Conservation (phyloP, 1,140 invertebrate species). For the Drusus annulatus region DNA sequence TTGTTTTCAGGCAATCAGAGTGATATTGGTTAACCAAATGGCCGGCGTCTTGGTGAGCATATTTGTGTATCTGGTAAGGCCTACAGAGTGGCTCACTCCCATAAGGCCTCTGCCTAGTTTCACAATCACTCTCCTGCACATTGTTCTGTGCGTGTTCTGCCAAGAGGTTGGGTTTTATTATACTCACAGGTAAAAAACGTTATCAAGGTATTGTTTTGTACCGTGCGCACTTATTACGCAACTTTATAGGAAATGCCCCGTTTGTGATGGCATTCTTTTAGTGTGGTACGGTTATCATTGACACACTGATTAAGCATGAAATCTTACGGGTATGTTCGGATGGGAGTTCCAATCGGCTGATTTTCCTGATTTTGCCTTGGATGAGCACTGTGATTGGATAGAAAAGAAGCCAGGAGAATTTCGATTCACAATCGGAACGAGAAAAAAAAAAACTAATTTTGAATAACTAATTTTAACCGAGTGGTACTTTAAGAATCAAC, state of each 20-base stretch:
- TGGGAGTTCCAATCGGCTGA: not conserved
- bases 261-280: not conserved
- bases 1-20: constrained; percentile 74
- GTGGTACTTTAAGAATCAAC: too few species aligned
- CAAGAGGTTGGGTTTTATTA: constrained; percentile 93
- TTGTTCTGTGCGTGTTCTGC: constrained; percentile 83
- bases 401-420: too few species aligned
- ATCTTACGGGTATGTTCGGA: not conserved
- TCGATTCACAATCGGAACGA: too few species aligned
- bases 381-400: too few species aligned
- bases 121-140: constrained; percentile 85
- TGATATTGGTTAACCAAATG: constrained; percentile 86
- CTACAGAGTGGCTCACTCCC: constrained; percentile 78
- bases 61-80: constrained; percentile 70
- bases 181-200: constrained; percentile 78
- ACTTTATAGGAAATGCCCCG: not conserved
- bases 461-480: too few species aligned
- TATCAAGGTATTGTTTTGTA: not conserved
- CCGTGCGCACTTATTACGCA: not conserved
- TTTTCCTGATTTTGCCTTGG: too few species aligned
- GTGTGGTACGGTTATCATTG: not conserved
- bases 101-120: constrained; percentile 80
- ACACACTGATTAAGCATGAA: not conserved
- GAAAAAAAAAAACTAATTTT: too few species aligned
- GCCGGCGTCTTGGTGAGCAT: constrained; percentile 80